Percentiles rank a stretch among this genome's conserved stretches.
Conservation (phyloP, 2,888 invertebrate genomes). For the Steinernema hermaphroditum region DNA sequence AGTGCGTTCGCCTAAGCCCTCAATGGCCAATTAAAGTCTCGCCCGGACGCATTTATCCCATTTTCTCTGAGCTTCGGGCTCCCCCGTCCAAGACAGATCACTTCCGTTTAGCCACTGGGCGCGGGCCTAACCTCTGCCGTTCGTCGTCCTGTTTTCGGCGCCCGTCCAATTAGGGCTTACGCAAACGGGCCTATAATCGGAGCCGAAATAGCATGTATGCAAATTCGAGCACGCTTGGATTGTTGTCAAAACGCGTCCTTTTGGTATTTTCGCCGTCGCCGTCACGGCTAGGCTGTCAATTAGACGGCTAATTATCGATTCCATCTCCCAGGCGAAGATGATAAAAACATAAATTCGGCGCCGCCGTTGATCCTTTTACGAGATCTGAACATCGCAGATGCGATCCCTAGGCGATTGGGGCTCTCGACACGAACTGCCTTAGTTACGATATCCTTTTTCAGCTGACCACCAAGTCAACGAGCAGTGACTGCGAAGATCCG, state of each 20-base stretch:
- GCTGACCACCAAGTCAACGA: constrained; percentile 50
- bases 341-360: not conserved
- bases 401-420: too few species aligned
- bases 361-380: too few species aligned
- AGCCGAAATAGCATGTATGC: not conserved
- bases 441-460: constrained; percentile 40
- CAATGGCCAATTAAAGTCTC: not conserved
- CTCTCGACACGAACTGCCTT: too few species aligned
- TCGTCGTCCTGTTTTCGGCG: constrained; percentile 8
- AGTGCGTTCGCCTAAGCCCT: too few species aligned
- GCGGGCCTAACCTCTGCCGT: not conserved
- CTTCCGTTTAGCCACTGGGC: not conserved
- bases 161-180: constrained; percentile 2
- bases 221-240: constrained; percentile 20
- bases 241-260: not conserved
- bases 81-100: not conserved
- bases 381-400: too few species aligned
- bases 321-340: not conserved
- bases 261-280: not conserved
- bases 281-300: not conserved
- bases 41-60: not conserved
- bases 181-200: too few species aligned
- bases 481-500: constrained; percentile 49
- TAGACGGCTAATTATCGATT: constrained; percentile 17
- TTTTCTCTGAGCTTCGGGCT: not conserved